Percentiles rank a stretch among this genome's conserved stretches.
Conservation (phyloP, 2,113 vertebrate genomes). For the Arothron firmamentum region DNA sequence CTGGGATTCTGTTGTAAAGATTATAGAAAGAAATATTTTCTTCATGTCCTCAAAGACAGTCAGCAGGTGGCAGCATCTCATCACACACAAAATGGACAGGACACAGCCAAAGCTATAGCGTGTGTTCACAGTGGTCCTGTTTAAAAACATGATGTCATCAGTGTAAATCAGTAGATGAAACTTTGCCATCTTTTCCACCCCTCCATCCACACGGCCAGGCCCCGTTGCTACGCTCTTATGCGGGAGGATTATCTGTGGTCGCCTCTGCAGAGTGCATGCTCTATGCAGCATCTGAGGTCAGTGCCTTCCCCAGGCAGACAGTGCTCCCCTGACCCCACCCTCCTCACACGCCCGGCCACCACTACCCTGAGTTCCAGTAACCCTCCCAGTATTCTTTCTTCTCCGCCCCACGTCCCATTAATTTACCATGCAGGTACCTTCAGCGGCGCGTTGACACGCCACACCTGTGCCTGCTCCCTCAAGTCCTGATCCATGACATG, state of each 20-base stretch:
- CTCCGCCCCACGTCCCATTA: constrained; percentile 20
- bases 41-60: constrained; percentile 25
- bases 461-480: constrained; percentile 32
- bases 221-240: constrained; percentile 72
- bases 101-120: too few relatives aligned
- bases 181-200: constrained; percentile 58
- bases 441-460: constrained; percentile 33
- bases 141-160: background rate
- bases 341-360: constrained; percentile 30
- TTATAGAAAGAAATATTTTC: background rate
- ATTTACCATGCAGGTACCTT: constrained; percentile 36
- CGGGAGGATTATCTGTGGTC: constrained; percentile 78
- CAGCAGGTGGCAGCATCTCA: constrained; percentile 68
- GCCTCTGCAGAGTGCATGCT: constrained; percentile 76
- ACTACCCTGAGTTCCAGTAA: constrained; percentile 34
- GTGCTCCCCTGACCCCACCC: constrained; percentile 38
- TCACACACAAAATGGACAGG: constrained; percentile 18
- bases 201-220: constrained; percentile 62
- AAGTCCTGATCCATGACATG: constrained; percentile 43
- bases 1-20: background rate
- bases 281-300: constrained; percentile 82
- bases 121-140: too few relatives aligned
- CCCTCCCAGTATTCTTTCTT: constrained; percentile 32
- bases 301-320: constrained; percentile 61
- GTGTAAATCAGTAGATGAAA: constrained; percentile 45